phyloP scores from a whole-genome alignment of 2,113 vertebrate genomes.

The Anarrhichthys ocellatus region DNA sequence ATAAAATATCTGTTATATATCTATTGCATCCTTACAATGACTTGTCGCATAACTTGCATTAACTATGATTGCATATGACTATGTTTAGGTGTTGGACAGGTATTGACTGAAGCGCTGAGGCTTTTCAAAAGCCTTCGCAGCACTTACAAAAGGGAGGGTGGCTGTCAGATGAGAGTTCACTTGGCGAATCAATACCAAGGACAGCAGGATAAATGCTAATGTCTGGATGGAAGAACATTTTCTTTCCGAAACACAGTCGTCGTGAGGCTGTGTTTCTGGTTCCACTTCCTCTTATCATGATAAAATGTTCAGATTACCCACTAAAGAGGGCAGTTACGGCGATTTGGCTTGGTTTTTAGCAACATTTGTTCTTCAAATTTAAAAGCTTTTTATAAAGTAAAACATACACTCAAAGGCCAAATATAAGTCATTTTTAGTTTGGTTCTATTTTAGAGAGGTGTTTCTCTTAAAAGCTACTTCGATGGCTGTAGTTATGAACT shows the following conservation, averaged over 20 bases:
- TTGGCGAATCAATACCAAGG: conserved; percentile 53
- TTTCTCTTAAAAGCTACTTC: background rate
- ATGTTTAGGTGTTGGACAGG: conserved; percentile 26
- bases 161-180: conserved; percentile 56
- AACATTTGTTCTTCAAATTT: background rate
- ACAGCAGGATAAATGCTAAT: conserved; percentile 54
- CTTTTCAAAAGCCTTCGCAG: conserved; percentile 40
- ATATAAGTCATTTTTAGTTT: background rate
- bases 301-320: background rate
- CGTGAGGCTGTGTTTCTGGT: conserved; percentile 11
- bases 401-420: background rate
- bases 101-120: conserved; percentile 1
- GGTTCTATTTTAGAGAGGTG: background rate
- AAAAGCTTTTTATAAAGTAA: background rate
- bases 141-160: conserved; percentile 39
- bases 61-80: conserved; percentile 12
- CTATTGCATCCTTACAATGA: conserved; percentile 3
- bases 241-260: conserved; percentile 21
- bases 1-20: background rate
- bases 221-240: conserved; percentile 36
- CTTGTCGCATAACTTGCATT: conserved; percentile 14
- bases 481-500: background rate
- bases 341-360: background rate
- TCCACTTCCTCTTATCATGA: conserved; percentile 12
- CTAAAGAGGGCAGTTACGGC: background rate